Percentiles rank a stretch among this genome's conserved stretches.
Evolutionary conservation across 2,797 vertebrate species (phyloP).

Genomic region (Halcyon badia): DNA sequence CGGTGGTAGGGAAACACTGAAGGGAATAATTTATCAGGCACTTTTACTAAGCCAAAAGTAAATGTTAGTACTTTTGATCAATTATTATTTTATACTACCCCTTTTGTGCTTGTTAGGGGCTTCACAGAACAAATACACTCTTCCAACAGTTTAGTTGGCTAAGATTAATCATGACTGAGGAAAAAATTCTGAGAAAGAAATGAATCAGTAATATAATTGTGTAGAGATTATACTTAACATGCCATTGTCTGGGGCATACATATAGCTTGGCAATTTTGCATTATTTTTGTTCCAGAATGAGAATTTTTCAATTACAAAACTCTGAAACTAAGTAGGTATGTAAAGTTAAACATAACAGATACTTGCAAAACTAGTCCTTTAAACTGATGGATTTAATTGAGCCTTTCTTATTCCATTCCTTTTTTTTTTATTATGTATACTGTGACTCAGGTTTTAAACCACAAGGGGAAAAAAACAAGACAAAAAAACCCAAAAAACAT

Average conservation of each 20-base stretch:
- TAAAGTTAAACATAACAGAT: neutral
- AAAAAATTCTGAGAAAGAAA: neutral
- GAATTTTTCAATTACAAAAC: neutral
- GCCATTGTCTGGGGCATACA: neutral
- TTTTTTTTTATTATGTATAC: too few relatives aligned
- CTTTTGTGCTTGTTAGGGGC: constrained; percentile 29
- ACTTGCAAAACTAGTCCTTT: neutral
- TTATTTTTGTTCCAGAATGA: neutral
- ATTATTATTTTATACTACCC: constrained; percentile 35
- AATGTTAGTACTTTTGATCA: constrained; percentile 62
- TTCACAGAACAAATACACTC: neutral
- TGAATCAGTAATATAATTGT: neutral
- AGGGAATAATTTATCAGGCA: constrained; percentile 68
- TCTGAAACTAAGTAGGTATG: neutral
- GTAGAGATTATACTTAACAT: neutral
- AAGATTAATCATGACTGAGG: neutral
- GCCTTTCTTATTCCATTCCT: neutral
- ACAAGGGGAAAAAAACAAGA: neutral
- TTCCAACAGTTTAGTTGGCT: neutral
- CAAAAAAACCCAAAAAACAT: neutral
- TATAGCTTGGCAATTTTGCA: neutral
- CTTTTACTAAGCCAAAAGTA: constrained; percentile 64
- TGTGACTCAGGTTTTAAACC: neutral
- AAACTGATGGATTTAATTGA: neutral
- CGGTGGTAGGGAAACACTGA: constrained; percentile 67